These are phyloP conservation scores for Vombatus ursinus DNA, from an alignment of 2,113 vertebrate genomes.

Conservation along the genomic window DNA sequence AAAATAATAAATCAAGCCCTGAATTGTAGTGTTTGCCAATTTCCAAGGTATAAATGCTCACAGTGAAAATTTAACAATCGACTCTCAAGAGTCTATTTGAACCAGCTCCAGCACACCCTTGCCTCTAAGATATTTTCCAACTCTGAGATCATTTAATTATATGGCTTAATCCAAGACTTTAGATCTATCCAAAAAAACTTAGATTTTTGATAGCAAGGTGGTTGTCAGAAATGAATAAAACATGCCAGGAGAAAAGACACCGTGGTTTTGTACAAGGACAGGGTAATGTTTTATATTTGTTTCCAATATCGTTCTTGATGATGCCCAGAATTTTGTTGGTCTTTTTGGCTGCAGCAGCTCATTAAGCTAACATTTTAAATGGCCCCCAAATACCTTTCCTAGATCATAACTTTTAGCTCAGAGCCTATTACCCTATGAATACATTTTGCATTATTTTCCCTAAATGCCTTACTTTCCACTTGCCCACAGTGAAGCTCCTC, in stretches of 20 bases:
- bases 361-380: neutral
- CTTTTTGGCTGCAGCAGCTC: neutral
- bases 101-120: neutral
- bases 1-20: neutral
- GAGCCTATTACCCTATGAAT: neutral
- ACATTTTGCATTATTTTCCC: neutral
- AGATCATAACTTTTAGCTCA: neutral
- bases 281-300: neutral
- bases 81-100: neutral
- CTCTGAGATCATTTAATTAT: neutral
- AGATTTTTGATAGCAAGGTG: neutral
- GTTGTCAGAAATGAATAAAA: neutral
- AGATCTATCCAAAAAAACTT: neutral
- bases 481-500: neutral
- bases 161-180: neutral
- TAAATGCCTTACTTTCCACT: neutral
- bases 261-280: neutral
- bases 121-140: neutral
- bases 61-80: neutral
- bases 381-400: neutral
- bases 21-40: neutral
- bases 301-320: neutral
- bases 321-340: neutral
- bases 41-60: neutral
- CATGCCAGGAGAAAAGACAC: neutral